Evolutionary conservation across 2,888 invertebrate species (phyloP).

Genomic region (Stratiomys singularior): DNA sequence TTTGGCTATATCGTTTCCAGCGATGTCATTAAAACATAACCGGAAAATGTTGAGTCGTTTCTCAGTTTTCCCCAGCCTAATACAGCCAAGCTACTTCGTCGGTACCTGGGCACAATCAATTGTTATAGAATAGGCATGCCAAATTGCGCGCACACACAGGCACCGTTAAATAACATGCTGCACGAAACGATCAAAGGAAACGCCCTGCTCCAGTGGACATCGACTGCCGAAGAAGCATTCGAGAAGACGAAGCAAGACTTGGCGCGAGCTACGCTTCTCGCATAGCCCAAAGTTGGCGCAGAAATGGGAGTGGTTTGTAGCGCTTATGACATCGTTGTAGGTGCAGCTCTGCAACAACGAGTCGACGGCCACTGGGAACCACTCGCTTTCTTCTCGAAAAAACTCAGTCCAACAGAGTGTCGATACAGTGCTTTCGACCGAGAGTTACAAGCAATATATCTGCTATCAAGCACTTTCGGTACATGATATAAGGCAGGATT

Average conservation of each 20-base stretch:
- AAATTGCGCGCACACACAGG: background rate
- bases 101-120: constrained; percentile 70
- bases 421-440: constrained; percentile 56
- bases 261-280: constrained; percentile 45
- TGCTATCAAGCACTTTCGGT: constrained; percentile 54
- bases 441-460: constrained; percentile 55
- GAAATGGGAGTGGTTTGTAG: constrained; percentile 35
- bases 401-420: constrained; percentile 53
- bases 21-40: constrained; percentile 28
- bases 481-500: constrained; percentile 50
- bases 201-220: background rate
- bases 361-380: constrained; percentile 53
- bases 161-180: background rate
- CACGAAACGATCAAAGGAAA: background rate
- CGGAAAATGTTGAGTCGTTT: constrained; percentile 40
- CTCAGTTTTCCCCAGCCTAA: constrained; percentile 31
- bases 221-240: background rate
- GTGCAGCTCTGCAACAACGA: constrained; percentile 55
- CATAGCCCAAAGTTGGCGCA: constrained; percentile 19
- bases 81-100: constrained; percentile 44
- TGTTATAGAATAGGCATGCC: background rate
- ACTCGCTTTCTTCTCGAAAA: constrained; percentile 55
- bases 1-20: constrained; percentile 12
- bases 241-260: background rate
- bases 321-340: constrained; percentile 54